These are phyloP conservation scores for Prolemur simus DNA, from an alignment of 2,113 vertebrate species.

Conservation along the genomic window DNA sequence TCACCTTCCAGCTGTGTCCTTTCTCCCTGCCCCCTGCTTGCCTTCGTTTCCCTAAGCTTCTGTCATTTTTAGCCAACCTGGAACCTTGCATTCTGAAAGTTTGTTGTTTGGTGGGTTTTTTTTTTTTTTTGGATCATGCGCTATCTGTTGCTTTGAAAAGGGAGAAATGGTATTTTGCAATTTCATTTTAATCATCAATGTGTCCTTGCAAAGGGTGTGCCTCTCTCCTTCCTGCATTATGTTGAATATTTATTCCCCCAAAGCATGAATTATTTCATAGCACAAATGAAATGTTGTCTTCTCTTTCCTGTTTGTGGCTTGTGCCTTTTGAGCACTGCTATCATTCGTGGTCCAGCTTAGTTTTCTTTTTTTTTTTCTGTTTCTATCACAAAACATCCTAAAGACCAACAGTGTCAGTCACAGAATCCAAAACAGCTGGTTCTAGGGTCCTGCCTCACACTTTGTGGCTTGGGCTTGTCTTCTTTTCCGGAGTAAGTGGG, in stretches of 20 bases:
- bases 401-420: slow-evolving; percentile 31
- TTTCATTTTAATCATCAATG: neutral
- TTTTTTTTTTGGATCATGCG: neutral
- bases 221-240: accelerated
- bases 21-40: neutral
- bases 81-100: neutral
- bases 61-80: neutral
- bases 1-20: neutral
- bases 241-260: neutral
- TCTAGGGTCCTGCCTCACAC: neutral
- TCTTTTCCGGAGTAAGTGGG: slow-evolving; percentile 20
- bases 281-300: slow-evolving; percentile 53
- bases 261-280: neutral
- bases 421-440: slow-evolving; percentile 49
- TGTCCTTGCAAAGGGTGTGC: neutral
- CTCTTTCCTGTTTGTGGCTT: slow-evolving; percentile 53
- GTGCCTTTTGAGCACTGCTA: neutral
- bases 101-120: neutral
- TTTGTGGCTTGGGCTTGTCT: slow-evolving; percentile 45
- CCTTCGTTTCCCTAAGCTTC: neutral
- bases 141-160: neutral
- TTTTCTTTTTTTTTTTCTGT: slow-evolving; percentile 55
- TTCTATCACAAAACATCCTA: slow-evolving; percentile 45
- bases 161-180: neutral
- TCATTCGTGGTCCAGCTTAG: neutral